Evolutionary conservation across 1,140 invertebrate genomes (phyloP), one percentile per base, ranked within the genome.

Genomic region (Mycetomoellerius zeteki): DNA sequence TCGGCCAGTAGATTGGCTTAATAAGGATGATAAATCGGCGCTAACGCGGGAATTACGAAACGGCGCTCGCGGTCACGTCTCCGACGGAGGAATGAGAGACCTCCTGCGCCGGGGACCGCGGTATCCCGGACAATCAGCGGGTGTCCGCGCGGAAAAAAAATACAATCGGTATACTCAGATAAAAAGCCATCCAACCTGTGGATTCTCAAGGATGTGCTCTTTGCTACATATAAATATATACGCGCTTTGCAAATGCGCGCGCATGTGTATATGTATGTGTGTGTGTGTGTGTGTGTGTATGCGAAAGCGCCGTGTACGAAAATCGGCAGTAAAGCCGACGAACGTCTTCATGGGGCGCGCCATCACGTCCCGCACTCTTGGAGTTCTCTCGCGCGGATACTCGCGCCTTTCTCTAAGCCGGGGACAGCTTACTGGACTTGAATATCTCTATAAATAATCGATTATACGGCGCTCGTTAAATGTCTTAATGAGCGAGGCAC

Each of bases 391-490:
- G 77, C 71, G 52, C 37, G 56, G 62, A 43, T 54, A 76, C 62
- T 76, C 77, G 65, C 71, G 90, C 71, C 77, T 47, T 73, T 27
- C 27, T 50, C 80, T 12, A 43, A 43, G 69, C 52, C 76, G 67
- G 78, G 21, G 65, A 86, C 84, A 86, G 85, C 89, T 90, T 87
- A 82, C 85, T 86, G 91, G 86, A 87, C 91, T 93, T 90, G 91
- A 92, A 91, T 92, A 91, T 90, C 93, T 87, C 91, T 90, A 93
- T 94, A 94, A 94, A 93, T 94, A 94, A 93, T 93, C 93, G 91
- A 93, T 93, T 94, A 93, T 93, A 93, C 90, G 93, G 90, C 60
- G 72, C 77, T 69, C 87, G 90, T 93, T 93, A 93, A 93, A 92
- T 69, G 91, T 89, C 92, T 92, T 93, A 93, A 93, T 93, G 91